These are phyloP conservation scores for Lophochroa leadbeateri DNA, from an alignment of 2,113 vertebrate genomes.

Conservation along the genomic window DNA sequence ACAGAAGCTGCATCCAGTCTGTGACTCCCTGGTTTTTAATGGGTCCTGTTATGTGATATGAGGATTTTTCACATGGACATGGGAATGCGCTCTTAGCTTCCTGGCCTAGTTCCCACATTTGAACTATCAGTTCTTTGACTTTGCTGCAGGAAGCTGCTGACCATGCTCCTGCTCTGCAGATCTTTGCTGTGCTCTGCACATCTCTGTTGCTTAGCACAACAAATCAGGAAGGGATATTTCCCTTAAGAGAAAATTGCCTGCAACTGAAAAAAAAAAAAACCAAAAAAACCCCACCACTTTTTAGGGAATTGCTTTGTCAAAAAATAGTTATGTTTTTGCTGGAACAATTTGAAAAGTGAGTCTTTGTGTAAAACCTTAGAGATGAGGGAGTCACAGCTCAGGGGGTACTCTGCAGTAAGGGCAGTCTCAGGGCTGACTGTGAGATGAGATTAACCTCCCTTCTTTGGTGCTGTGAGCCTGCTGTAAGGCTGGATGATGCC, in stretches of 20 bases:
- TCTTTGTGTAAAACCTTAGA: not conserved
- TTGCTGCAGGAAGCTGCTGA: conserved; percentile 8
- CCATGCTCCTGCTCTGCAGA: not conserved
- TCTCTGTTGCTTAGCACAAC: not conserved
- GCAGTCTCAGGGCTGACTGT: not conserved
- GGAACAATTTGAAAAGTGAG: not conserved
- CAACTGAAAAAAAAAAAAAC: not conserved
- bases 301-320: not conserved
- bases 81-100: not conserved
- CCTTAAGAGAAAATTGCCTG: not conserved
- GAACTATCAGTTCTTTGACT: not conserved
- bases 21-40: not conserved
- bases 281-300: not conserved
- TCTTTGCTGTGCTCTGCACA: not conserved
- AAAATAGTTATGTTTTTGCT: not conserved
- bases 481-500: not conserved
- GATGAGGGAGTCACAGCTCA: not conserved
- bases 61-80: not conserved
- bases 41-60: not conserved
- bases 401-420: not conserved
- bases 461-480: not conserved
- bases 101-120: not conserved
- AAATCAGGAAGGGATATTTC: not conserved
- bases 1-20: not conserved
- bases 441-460: not conserved